These are phyloP conservation scores for Coregonus clupeaformis DNA, from an alignment of 2,113 vertebrate species.

Conservation along the genomic window DNA sequence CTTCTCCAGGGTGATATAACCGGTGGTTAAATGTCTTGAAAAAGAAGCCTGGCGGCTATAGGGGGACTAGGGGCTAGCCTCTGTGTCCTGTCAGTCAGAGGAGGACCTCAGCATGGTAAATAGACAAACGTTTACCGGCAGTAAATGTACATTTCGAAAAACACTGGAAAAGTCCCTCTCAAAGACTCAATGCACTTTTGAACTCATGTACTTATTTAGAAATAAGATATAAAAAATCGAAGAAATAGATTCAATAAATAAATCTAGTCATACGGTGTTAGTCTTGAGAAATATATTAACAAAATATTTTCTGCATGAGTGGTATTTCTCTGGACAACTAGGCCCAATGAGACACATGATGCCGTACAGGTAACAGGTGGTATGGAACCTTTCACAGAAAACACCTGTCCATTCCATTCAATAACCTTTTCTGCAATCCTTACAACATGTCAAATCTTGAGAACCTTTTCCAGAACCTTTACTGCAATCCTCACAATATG, in stretches of 20 bases:
- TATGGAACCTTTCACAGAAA: neutral
- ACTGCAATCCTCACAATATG: too few species aligned
- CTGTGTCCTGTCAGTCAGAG: too few species aligned
- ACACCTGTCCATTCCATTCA: neutral
- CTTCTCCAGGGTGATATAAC: constrained; percentile 48
- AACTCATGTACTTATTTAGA: too few species aligned
- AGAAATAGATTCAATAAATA: too few species aligned
- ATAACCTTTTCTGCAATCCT: neutral
- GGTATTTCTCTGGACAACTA: neutral
- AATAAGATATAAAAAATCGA: too few species aligned
- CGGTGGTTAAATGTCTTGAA: constrained; percentile 37
- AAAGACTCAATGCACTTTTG: too few species aligned
- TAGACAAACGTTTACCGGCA: constrained; percentile 22
- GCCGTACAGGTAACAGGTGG: neutral
- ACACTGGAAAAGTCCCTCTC: neutral
- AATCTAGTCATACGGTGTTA: too few species aligned
- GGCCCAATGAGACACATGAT: neutral
- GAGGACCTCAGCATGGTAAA: constrained; percentile 6
- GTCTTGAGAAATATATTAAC: too few species aligned
- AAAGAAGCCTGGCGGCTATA: neutral
- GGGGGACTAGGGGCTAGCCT: too few species aligned
- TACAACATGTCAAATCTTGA: too few species aligned
- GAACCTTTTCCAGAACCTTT: too few species aligned
- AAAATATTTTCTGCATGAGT: neutral
- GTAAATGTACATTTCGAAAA: neutral